A percentile compares a stretch with the other conserved stretches of the same genome.
phyloP scores from a whole-genome alignment of 2,113 vertebrate species.

The Epinephelus fuscoguttatus region DNA sequence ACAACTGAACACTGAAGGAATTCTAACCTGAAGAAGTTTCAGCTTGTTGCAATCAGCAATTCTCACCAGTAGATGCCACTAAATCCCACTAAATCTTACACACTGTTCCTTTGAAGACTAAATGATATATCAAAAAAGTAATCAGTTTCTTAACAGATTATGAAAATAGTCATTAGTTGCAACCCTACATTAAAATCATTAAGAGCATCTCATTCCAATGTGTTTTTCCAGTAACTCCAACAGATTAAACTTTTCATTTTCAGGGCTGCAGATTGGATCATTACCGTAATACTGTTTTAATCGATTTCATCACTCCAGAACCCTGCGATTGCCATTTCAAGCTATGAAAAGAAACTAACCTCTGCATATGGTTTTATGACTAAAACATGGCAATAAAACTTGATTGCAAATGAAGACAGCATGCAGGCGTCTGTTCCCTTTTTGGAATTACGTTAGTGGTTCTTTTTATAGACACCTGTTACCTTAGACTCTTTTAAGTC shows the following conservation, averaged over 20 bases:
- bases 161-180: not conserved
- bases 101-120: too few relatives aligned
- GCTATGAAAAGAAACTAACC: not conserved
- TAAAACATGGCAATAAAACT: conserved; percentile 37
- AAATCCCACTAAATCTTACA: too few relatives aligned
- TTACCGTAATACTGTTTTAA: conserved; percentile 17
- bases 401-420: conserved; percentile 34
- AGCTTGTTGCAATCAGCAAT: too few relatives aligned
- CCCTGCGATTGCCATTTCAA: not conserved
- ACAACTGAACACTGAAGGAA: too few relatives aligned
- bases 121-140: not conserved
- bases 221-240: not conserved
- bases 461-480: conserved; percentile 15
- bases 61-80: too few relatives aligned
- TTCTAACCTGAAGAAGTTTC: too few relatives aligned
- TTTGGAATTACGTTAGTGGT: conserved; percentile 10
- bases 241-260: conserved; percentile 8
- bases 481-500: not conserved
- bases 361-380: conserved; percentile 29
- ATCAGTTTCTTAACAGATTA: not conserved
- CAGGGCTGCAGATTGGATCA: conserved; percentile 3
- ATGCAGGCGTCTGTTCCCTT: conserved; percentile 26
- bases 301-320: conserved; percentile 18
- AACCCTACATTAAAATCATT: not conserved
- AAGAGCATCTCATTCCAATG: not conserved